These are phyloP conservation scores for Drosophila algonquin DNA, from an alignment of 2,888 invertebrate species.

Conservation along the genomic window DNA sequence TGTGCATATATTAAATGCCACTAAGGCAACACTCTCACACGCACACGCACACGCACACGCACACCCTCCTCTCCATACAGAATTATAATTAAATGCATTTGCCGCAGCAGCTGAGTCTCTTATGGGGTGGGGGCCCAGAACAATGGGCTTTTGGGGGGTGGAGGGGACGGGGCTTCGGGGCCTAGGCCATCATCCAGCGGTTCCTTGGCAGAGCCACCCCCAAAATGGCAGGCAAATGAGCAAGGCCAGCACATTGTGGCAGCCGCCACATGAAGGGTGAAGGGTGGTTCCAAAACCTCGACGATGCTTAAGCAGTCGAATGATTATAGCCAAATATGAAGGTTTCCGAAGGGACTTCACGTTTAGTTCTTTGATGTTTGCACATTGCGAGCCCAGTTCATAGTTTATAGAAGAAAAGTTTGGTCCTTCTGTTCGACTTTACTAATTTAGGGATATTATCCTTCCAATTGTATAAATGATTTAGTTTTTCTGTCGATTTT, in stretches of 20 bases:
- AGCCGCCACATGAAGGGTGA: neutral
- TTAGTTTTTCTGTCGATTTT: neutral
- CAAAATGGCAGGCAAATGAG: neutral
- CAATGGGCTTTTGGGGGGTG: neutral
- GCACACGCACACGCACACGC: slow-evolving; percentile 8
- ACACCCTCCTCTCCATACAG: neutral
- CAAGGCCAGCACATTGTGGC: neutral
- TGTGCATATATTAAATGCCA: slow-evolving; percentile 66
- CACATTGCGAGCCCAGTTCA: too few species aligned
- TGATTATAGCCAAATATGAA: too few species aligned
- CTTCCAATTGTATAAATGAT: neutral
- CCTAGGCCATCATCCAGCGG: neutral
- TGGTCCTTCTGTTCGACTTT: too few species aligned
- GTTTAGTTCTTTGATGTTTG: too few species aligned
- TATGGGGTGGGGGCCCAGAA: neutral
- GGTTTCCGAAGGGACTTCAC: too few species aligned
- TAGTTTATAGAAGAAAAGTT: too few species aligned
- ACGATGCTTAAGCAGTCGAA: too few species aligned
- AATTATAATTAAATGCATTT: slow-evolving; percentile 66
- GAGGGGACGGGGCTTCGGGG: too few species aligned
- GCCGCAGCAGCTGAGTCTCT: slow-evolving; percentile 20
- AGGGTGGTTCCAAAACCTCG: neutral
- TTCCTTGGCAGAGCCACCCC: neutral
- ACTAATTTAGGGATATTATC: neutral
- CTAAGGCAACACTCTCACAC: slow-evolving; percentile 30